Evolutionary conservation across 2,113 vertebrate genomes (phyloP).

Genomic region (Tenebrosternarchus preto): DNA sequence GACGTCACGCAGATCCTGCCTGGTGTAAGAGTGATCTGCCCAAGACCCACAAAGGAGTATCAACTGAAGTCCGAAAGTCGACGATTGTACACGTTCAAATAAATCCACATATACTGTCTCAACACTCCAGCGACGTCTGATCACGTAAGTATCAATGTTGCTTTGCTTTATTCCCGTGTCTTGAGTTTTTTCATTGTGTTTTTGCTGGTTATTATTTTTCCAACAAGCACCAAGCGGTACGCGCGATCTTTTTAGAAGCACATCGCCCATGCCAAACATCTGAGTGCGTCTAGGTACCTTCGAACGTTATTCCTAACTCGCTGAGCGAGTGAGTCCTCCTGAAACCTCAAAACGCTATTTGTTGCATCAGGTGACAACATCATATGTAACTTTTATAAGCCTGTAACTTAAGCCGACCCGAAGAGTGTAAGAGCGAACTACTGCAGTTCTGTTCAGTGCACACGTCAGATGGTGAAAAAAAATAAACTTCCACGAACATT

Average conservation of each 20-base stretch:
- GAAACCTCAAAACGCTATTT: too few relatives aligned
- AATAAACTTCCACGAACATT: too few relatives aligned
- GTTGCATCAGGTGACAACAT: neutral
- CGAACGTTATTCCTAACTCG: too few relatives aligned
- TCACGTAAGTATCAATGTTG: neutral
- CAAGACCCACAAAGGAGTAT: conserved; percentile 52
- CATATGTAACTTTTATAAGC: conserved; percentile 7
- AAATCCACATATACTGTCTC: too few relatives aligned
- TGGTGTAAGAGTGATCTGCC: conserved; percentile 33
- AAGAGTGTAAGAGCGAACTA: too few relatives aligned
- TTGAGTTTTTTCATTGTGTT: neutral
- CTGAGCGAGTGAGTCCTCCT: too few relatives aligned
- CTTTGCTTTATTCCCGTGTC: neutral
- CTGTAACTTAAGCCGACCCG: neutral
- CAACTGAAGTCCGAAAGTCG: conserved; percentile 17
- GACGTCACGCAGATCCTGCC: conserved; percentile 42
- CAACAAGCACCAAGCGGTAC: neutral
- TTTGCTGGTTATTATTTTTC: neutral
- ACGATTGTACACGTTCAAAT: too few relatives aligned
- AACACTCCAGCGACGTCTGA: neutral
- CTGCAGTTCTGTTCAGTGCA: too few relatives aligned
- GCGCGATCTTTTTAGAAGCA: neutral
- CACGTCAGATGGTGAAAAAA: too few relatives aligned
- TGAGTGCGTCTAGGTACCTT: too few relatives aligned
- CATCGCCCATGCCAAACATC: too few relatives aligned